phyloP scores from a whole-genome alignment of 1,140 invertebrate genomes.

The Neodiprion fabricii region DNA sequence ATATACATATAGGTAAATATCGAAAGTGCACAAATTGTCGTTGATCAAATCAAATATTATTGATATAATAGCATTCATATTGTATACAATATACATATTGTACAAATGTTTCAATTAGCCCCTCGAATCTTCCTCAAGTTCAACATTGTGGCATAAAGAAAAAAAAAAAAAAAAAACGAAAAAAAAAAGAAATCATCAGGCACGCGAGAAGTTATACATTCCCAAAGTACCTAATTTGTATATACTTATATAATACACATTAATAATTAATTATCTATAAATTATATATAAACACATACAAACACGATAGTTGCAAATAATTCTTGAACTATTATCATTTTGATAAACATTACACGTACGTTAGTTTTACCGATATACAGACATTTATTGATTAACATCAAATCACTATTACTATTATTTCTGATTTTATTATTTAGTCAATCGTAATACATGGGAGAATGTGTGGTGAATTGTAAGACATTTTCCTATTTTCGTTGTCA shows the following conservation, averaged over 20 bases:
- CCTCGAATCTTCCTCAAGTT: neutral
- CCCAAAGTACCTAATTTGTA: no score
- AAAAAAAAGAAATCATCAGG: neutral
- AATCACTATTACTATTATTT: neutral
- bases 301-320: neutral
- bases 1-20: neutral
- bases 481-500: no score
- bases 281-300: neutral
- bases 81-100: neutral
- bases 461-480: no score
- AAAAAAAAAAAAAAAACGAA: neutral
- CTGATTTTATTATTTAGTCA: neutral
- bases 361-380: no score
- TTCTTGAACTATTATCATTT: no score
- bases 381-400: no score
- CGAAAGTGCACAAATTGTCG: conserved; percentile 1
- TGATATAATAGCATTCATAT: neutral
- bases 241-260: neutral
- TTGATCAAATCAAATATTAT: neutral
- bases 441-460: no score
- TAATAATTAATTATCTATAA: neutral
- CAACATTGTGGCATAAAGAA: neutral
- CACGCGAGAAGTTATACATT: neutral
- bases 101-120: no score
- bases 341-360: no score